Base-by-base conservation (phyloP, 1,140 invertebrate species). In the Colletes latitarsis region DNA sequence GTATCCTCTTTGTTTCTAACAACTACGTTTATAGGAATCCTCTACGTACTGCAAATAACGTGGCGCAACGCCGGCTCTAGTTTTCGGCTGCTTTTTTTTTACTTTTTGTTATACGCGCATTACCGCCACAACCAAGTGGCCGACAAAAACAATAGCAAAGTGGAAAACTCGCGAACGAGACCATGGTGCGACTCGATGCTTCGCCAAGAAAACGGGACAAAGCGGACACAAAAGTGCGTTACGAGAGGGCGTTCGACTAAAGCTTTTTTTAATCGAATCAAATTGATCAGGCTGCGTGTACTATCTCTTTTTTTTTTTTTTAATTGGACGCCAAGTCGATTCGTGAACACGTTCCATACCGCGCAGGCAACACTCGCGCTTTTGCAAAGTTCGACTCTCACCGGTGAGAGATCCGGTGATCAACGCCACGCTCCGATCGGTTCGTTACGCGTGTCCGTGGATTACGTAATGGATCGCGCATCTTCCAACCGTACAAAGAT, bases 41-140 rank as follows among this genome's bases (percentile, higher is more conserved):
- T 84, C 91, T 93, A 92, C 92, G 84, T 76, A 84, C 89, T 90
- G 91, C 77, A 82, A 87, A 92, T 83, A 92, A 90, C 91, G 92
- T 93, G 92, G 92, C 88, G 88, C 92, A 93, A 93, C 89, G 83
- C 88, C 88, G 90, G 88, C 73, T 83, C 78, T 85, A 89, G 58
- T 63, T 69, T 52, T 67, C 63, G 30, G 49, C 19, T 82, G 68
- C 68, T 43, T 30, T 66, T 8, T 43, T 30, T 30, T 30, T 30
- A 30, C 30, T 49, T 15, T 39, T 81, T 14, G 52, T 30, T 43
- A 12, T 53, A 53, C 52, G 15, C 52, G 52, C 52, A 53, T 12
- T 4, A 14, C 4, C 15, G 9, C 10, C 53, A 17, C 53, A 12
- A 14, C 53, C 5, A 30, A 55, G 12, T n/a, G 53, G 53, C 15